Base-by-base conservation (phyloP, 2,888 invertebrate genomes). In the Latrodectus hesperus region DNA sequence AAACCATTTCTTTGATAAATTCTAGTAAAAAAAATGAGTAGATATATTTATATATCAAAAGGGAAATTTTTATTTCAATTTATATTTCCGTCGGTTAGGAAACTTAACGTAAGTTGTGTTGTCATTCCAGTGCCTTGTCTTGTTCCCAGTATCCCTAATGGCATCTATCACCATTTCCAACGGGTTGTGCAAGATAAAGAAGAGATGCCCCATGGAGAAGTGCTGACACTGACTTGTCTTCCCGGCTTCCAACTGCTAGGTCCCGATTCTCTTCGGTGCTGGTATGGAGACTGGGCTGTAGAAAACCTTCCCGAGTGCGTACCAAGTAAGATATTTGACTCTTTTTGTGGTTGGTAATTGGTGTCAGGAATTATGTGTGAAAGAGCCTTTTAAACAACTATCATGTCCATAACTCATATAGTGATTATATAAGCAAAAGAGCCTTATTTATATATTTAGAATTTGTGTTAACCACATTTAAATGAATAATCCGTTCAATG, bases 221-320 rank as follows among this genome's bases (percentile, higher is more conserved):
- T 95, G 9, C 94, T 96, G 0, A 95, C 95, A 80, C 95, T 96
- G 91, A 94, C 95, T 68, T 97, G 97, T 91, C 94, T 94, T 91
- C 94, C 94, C 89, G 96, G 96, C 90, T 96, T 92, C 91, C 92
- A 92, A 73, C 91, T 93, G 4, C 92, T 92, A 88, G 96, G 96
- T 0, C 94, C 95, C 0, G 94, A 94, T 3, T 95, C 95, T 90
- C 92, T 96, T 55, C 94, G 95, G 53, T 96, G 96, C 91, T 95
- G 95, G 94, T 95, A 95, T 89, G 96, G 96, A 5, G 95, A 96
- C 90, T 96, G 96, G 96, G 95, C 96, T 0, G 95, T 95, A 0
- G 94, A 95, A 12, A 94, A 94, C 76, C 94, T 95, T 92, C 96
- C 96, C 0, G 95, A 96, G 91, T 96, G 96, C 92, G 94, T 95